phyloP scores from a whole-genome alignment of 2,888 invertebrate species.

The Selenia dentaria region DNA sequence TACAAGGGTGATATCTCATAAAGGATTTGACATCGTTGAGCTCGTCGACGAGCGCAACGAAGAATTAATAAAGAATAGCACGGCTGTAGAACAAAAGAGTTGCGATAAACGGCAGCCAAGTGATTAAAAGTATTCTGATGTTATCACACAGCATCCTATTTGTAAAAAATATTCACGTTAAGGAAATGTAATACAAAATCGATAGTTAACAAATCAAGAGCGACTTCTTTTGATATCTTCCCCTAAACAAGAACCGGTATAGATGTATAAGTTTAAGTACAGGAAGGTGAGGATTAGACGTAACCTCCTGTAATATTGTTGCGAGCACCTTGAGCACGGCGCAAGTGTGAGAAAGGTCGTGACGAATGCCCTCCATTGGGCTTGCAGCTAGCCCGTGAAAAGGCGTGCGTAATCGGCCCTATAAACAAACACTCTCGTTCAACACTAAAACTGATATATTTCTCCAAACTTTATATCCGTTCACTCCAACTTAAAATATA shows the following conservation, averaged over 20 bases:
- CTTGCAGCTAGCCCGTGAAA: constrained; percentile 50
- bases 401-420: constrained; percentile 75
- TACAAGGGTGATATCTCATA: too few species aligned
- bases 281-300: constrained; percentile 21
- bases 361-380: constrained; percentile 54
- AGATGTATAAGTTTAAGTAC: too few species aligned
- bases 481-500: constrained; percentile 80
- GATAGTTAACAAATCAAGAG: not conserved
- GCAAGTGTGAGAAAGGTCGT: constrained; percentile 50
- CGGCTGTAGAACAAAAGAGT: too few species aligned
- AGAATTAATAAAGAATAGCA: too few species aligned
- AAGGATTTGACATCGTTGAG: too few species aligned
- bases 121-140: too few species aligned
- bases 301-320: constrained; percentile 13
- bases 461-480: constrained; percentile 81
- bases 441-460: constrained; percentile 82
- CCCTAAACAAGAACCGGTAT: constrained; percentile 1
- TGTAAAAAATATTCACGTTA: too few species aligned
- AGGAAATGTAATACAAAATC: not conserved
- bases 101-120: too few species aligned
- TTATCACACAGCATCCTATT: too few species aligned
- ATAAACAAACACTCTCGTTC: constrained; percentile 78
- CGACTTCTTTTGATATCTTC: constrained; percentile 1
- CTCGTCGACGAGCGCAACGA: too few species aligned
- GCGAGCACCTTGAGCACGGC: constrained; percentile 17